Conservation (phyloP, 2,888 invertebrate species). For the Acanthococcus lagerstroemiae region DNA sequence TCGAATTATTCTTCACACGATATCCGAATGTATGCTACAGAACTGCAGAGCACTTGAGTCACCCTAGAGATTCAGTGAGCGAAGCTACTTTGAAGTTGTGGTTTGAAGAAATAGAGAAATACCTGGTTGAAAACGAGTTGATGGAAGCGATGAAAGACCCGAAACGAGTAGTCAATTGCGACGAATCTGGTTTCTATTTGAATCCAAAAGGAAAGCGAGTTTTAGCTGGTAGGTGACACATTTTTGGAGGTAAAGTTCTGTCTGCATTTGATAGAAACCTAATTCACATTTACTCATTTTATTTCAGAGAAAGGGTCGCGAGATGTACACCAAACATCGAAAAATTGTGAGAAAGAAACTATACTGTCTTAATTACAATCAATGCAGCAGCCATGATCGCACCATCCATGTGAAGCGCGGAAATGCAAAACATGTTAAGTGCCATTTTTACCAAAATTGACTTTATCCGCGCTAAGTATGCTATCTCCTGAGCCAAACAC, state of each 20-base stretch:
- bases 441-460: too few species aligned
- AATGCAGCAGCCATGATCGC: slow-evolving; percentile 12
- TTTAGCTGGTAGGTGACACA: slow-evolving; percentile 2
- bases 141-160: slow-evolving; percentile 17
- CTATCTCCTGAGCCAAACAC: too few species aligned
- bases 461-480: too few species aligned
- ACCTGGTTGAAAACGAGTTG: background rate
- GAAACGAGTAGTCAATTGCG: slow-evolving; percentile 22
- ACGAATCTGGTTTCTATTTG: slow-evolving; percentile 1
- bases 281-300: too few species aligned
- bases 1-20: slow-evolving; percentile 22
- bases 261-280: background rate
- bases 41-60: background rate
- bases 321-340: background rate
- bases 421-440: too few species aligned
- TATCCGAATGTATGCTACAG: slow-evolving; percentile 15
- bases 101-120: slow-evolving; percentile 25
- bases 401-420: too few species aligned
- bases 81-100: slow-evolving; percentile 20
- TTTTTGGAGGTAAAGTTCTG: background rate
- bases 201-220: slow-evolving; percentile 17
- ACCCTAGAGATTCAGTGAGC: slow-evolving; percentile 22
- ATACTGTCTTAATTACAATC: slow-evolving; percentile 9
- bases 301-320: slow-evolving; percentile 6
- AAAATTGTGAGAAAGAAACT: slow-evolving; percentile 19